Evolutionary conservation across 53 echinoderm and acorn worm species (phyloP).

Genomic region (Stichopus horrens): DNA sequence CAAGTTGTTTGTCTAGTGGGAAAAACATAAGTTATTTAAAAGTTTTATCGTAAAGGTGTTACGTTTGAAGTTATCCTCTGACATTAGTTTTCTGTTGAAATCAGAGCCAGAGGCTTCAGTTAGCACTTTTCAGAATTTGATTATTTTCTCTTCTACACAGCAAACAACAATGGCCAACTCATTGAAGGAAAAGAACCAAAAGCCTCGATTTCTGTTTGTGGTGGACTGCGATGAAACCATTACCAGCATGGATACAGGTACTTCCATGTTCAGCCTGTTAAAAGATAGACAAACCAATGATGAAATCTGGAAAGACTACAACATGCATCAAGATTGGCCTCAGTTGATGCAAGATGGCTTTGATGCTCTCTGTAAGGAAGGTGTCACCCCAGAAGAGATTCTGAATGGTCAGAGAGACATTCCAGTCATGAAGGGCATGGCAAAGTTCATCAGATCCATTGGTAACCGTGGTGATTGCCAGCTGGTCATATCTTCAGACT

Average conservation of each 20-base stretch:
- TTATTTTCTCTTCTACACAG: not conserved
- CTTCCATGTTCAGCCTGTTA: slow-evolving; percentile 28
- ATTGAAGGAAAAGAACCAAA: slow-evolving; percentile 25
- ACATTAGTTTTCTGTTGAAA: no score
- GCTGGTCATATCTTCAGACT: slow-evolving; percentile 27
- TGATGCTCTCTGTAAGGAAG: slow-evolving; percentile 32
- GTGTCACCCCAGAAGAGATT: slow-evolving; percentile 20
- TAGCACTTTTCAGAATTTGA: not conserved
- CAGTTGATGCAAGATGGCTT: slow-evolving; percentile 30
- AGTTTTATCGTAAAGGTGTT: no score
- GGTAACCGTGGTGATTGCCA: slow-evolving; percentile 32
- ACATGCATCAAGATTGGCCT: slow-evolving; percentile 38
- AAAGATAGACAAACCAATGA: slow-evolving; percentile 8
- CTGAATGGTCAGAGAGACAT: slow-evolving; percentile 16
- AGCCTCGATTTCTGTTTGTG: slow-evolving; percentile 28
- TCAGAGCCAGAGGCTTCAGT: no score
- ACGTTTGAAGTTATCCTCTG: no score
- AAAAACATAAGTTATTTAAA: no score
- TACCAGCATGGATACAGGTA: slow-evolving; percentile 32
- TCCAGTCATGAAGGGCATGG: slow-evolving; percentile 29
- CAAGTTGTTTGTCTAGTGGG: no score
- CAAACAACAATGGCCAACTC: slow-evolving; percentile 27
- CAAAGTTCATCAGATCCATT: slow-evolving; percentile 24
- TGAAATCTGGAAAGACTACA: slow-evolving; percentile 31
- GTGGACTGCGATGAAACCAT: slow-evolving; percentile 42